Conservation (phyloP, 2,113 vertebrate genomes). For the Tichodroma muraria region DNA sequence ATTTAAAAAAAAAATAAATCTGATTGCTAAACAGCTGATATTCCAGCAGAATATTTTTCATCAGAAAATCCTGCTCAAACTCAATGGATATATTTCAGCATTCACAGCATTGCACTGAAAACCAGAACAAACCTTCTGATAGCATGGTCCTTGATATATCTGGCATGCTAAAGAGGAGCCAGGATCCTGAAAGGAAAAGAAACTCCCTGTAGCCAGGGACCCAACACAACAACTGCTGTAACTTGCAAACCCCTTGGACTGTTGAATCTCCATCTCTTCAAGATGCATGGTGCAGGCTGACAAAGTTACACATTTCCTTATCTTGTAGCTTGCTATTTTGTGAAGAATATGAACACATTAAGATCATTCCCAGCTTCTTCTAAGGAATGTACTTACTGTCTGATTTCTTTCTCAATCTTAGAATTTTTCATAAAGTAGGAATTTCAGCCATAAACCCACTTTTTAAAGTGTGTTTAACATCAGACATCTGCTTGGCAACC, state of each 20-base stretch:
- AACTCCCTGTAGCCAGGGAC: not conserved
- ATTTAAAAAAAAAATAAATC: not conserved
- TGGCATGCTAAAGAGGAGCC: not conserved
- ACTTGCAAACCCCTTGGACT: not conserved
- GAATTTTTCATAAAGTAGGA: not conserved
- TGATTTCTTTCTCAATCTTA: not conserved
- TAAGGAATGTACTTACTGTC: not conserved
- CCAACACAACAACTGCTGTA: not conserved
- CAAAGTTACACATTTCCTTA: not conserved
- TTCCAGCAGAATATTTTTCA: not conserved
- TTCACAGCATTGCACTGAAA: not conserved
- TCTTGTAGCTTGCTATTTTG: not conserved
- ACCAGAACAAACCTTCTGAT: not conserved
- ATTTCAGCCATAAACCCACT: not conserved
- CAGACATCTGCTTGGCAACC: not conserved
- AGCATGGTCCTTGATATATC: not conserved
- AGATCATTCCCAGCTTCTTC: not conserved
- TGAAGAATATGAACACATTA: not conserved
- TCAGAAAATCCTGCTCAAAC: not conserved
- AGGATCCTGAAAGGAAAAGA: not conserved
- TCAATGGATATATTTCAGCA: not conserved
- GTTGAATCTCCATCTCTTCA: not conserved
- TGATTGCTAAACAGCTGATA: not conserved
- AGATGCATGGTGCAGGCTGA: not conserved
- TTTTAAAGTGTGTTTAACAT: not conserved